Percentiles rank a stretch among this genome's conserved stretches.
Evolutionary conservation across 2,888 invertebrate species (phyloP).

Genomic region (Brachycybe producta): DNA sequence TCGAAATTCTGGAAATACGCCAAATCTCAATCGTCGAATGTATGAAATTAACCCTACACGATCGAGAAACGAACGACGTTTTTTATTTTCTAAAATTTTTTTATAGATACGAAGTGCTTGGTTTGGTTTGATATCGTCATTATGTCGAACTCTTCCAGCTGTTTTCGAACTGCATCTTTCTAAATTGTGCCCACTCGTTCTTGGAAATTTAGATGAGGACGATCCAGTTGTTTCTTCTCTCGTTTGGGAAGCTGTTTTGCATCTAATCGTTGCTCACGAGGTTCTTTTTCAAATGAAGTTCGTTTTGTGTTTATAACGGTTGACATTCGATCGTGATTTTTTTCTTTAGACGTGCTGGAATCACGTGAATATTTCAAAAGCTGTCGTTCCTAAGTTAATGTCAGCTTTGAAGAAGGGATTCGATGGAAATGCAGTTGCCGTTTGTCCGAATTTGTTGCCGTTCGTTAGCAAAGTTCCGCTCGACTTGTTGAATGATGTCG

Average conservation of each 20-base stretch:
- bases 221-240: constrained; percentile 52
- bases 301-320: background rate
- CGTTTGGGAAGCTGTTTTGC: constrained; percentile 56
- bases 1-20: constrained; percentile 59
- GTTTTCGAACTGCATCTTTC: constrained; percentile 43
- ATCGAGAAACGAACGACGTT: too few species aligned
- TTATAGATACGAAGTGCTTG: constrained; percentile 43
- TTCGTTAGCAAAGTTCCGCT: constrained; percentile 56
- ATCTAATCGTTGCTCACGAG: background rate
- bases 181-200: constrained; percentile 44
- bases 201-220: constrained; percentile 52
- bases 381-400: constrained; percentile 57
- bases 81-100: constrained; percentile 6
- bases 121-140: constrained; percentile 48
- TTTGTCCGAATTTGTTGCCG: constrained; percentile 62
- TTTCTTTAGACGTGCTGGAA: constrained; percentile 53
- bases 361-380: constrained; percentile 56
- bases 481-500: background rate
- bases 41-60: too few species aligned
- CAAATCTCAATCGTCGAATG: constrained; percentile 38
- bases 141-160: constrained; percentile 45
- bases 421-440: constrained; percentile 56
- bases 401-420: constrained; percentile 54
- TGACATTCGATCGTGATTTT: constrained; percentile 8
- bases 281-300: background rate